Conservation (phyloP, 2,113 vertebrate species). For the Excalfactoria chinensis region DNA sequence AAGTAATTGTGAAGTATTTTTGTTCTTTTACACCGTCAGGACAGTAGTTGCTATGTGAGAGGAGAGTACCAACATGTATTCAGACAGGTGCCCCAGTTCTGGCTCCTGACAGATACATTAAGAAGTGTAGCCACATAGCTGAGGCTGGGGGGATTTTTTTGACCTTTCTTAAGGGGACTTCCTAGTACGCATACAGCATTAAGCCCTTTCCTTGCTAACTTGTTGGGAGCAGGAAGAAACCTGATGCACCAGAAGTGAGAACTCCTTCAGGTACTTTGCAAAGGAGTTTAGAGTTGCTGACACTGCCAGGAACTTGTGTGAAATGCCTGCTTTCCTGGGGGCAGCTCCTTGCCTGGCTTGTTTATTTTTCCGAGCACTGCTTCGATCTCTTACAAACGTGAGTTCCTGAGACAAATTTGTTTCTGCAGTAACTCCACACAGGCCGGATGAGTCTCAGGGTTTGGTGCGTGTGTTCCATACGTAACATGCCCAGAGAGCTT, state of each 20-base stretch:
- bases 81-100: not conserved
- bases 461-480: not conserved
- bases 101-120: slow-evolving; percentile 12
- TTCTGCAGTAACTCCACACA: not conserved
- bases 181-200: fast-evolving
- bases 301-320: not conserved
- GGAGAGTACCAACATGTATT: not conserved
- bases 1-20: slow-evolving; percentile 51
- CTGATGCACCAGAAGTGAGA: not conserved
- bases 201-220: not conserved
- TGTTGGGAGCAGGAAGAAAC: not conserved
- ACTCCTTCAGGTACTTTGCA: not conserved
- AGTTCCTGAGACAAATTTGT: not conserved
- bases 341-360: slow-evolving; percentile 11
- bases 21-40: not conserved
- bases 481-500: not conserved
- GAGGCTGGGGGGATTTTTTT: not conserved
- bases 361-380: not conserved
- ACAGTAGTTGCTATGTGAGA: not conserved
- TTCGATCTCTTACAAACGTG: not conserved
- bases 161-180: not conserved
- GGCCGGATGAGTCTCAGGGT: not conserved
- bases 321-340: not conserved
- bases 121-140: not conserved
- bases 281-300: not conserved